phyloP scores from a whole-genome alignment of 2,888 invertebrate genomes.

The Silvanus unidentatus region DNA sequence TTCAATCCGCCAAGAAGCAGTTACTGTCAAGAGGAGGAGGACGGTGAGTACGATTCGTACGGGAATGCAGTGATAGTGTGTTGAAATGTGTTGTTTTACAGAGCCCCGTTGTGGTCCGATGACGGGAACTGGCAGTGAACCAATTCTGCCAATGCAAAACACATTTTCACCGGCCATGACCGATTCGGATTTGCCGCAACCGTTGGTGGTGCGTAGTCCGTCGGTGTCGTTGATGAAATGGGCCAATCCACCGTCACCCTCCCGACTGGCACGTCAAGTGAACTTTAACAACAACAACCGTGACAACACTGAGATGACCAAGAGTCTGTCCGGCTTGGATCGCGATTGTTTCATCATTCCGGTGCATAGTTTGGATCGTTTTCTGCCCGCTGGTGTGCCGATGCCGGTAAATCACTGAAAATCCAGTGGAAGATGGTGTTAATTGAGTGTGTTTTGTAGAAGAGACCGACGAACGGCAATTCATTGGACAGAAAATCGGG shows the following conservation, averaged over 20 bases:
- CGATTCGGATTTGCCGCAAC: conserved; percentile 66
- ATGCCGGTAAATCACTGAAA: conserved; percentile 49
- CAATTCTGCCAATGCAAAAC: conserved; percentile 46
- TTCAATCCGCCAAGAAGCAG: conserved; percentile 64
- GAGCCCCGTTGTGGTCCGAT: conserved; percentile 68
- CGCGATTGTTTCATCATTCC: conserved; percentile 92
- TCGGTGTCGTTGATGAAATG: conserved; percentile 57
- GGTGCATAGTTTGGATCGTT: conserved; percentile 79
- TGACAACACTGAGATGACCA: conserved; percentile 38
- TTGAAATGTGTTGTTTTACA: conserved; percentile 39
- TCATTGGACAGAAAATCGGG: conserved; percentile 36
- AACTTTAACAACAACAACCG: conserved; percentile 39
- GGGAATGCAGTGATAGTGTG: too few species aligned
- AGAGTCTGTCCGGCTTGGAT: conserved; percentile 75
- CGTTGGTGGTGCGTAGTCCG: conserved; percentile 62
- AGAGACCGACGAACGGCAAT: conserved; percentile 34
- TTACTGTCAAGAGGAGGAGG: conserved; percentile 45
- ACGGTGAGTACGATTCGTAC: conserved; percentile 34
- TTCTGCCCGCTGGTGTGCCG: conserved; percentile 85
- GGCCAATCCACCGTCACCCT: conserved; percentile 48
- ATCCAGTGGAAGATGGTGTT: not conserved
- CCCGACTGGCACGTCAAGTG: conserved; percentile 37
- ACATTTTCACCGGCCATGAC: conserved; percentile 52
- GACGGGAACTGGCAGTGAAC: conserved; percentile 49
- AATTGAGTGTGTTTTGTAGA: conserved; percentile 29